Conservation (phyloP, 2,113 vertebrate genomes). For the Mirounga angustirostris region DNA sequence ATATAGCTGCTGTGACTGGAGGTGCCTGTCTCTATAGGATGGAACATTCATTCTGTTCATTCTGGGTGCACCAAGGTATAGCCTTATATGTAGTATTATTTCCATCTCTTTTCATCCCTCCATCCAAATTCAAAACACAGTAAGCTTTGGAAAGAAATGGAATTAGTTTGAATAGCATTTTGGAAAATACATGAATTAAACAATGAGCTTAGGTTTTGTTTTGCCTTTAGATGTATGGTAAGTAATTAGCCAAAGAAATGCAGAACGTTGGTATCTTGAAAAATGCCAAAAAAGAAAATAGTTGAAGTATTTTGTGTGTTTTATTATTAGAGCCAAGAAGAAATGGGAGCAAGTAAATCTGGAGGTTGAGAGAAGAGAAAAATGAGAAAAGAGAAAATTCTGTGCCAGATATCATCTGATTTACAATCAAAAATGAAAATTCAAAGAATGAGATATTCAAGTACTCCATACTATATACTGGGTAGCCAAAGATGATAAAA, state of each 20-base stretch:
- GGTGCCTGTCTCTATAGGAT: not conserved
- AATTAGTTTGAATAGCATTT: not conserved
- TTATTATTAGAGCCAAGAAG: constrained; percentile 84
- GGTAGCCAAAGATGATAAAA: constrained; percentile 74
- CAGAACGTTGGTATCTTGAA: not conserved
- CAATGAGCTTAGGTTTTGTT: not conserved
- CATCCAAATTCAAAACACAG: not conserved
- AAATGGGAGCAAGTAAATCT: constrained; percentile 78
- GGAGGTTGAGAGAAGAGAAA: constrained; percentile 71
- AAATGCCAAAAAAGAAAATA: constrained; percentile 37
- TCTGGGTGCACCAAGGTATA: not conserved
- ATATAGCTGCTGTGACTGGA: not conserved
- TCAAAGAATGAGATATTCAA: constrained; percentile 76
- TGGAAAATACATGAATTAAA: constrained; percentile 29
- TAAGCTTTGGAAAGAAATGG: not conserved
- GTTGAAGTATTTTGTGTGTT: constrained; percentile 69
- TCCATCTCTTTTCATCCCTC: not conserved
- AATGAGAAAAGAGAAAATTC: constrained; percentile 74
- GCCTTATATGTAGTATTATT: not conserved
- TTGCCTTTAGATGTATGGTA: constrained; percentile 45
- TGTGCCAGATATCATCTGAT: constrained; percentile 63
- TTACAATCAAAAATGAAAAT: constrained; percentile 82
- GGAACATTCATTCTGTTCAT: not conserved
- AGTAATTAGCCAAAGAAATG: constrained; percentile 23
- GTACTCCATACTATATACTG: constrained; percentile 72